phyloP scores from a whole-genome alignment of 2,888 invertebrate genomes.

The Pharmacophagus antenor region DNA sequence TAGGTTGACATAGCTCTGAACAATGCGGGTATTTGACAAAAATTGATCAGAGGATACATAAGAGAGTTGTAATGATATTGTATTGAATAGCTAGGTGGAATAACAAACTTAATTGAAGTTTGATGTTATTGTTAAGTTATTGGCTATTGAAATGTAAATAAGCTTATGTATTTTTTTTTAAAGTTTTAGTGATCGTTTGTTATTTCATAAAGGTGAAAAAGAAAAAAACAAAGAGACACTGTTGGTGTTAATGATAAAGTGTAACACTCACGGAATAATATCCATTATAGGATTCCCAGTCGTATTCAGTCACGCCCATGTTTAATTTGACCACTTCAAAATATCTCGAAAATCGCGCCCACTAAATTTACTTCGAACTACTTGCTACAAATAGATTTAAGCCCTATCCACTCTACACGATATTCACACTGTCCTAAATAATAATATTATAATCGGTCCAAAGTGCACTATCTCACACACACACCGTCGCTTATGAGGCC shows the following conservation, averaged over 20 bases:
- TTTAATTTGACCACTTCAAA: constrained; percentile 52
- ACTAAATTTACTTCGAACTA: constrained; percentile 39
- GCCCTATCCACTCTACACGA: constrained; percentile 42
- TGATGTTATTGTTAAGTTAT: too few species aligned
- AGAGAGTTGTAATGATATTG: background rate
- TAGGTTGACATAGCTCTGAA: background rate
- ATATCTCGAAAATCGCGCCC: constrained; percentile 46
- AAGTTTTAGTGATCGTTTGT: too few species aligned
- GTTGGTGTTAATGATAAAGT: background rate
- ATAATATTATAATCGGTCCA: constrained; percentile 44
- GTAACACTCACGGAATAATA: constrained; percentile 68
- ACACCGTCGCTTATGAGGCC: constrained; percentile 66
- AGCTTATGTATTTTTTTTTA: too few species aligned
- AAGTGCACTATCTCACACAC: constrained; percentile 65
- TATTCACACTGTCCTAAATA: constrained; percentile 44
- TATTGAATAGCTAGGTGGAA: background rate
- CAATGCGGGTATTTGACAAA: constrained; percentile 8
- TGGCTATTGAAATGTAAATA: too few species aligned
- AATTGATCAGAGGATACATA: background rate
- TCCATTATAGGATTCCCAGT: constrained; percentile 75
- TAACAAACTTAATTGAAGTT: too few species aligned
- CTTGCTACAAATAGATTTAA: constrained; percentile 32
- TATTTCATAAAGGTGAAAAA: constrained; percentile 26
- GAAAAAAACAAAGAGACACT: too few species aligned
- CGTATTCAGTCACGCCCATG: constrained; percentile 76